Conservation (phyloP, 2,888 invertebrate genomes). For the Dolichomitus sp. region DNA sequence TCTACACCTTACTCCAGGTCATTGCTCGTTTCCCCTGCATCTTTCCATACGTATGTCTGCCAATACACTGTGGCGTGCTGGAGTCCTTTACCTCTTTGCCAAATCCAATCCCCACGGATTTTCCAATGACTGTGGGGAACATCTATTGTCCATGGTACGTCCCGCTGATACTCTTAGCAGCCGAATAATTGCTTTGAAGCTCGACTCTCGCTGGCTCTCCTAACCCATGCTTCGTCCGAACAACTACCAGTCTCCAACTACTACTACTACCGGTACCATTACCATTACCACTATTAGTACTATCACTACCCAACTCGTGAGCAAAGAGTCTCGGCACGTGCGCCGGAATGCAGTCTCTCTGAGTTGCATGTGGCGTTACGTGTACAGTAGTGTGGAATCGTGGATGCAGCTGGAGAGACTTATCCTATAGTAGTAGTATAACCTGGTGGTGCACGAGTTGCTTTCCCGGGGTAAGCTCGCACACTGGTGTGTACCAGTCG, state of each 20-base stretch:
- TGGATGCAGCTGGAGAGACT: constrained; percentile 20
- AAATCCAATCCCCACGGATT: constrained; percentile 28
- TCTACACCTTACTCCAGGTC: background rate
- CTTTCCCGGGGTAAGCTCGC: constrained; percentile 30
- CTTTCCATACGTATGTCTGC: background rate
- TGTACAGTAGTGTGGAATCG: constrained; percentile 18
- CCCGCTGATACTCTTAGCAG: constrained; percentile 6
- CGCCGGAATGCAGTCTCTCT: constrained; percentile 34
- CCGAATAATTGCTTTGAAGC: constrained; percentile 51
- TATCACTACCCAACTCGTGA: constrained; percentile 22
- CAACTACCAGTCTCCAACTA: background rate
- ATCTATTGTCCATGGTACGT: constrained; percentile 33
- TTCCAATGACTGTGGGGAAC: constrained; percentile 28
- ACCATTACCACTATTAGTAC: constrained; percentile 17
- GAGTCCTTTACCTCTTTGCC: constrained; percentile 31
- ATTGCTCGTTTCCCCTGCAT: background rate
- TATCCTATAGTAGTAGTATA: constrained; percentile 16
- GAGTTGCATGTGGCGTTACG: constrained; percentile 10
- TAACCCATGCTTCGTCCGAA: background rate
- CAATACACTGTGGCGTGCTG: background rate
- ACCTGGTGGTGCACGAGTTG: constrained; percentile 40
- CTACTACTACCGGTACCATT: constrained; percentile 23
- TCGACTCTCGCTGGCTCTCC: background rate
- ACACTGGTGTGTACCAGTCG: constrained; percentile 35
- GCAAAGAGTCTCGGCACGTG: constrained; percentile 49